Evolutionary conservation across 1,140 invertebrate genomes (phyloP).

Genomic region (Rhyacophila brunnea): DNA sequence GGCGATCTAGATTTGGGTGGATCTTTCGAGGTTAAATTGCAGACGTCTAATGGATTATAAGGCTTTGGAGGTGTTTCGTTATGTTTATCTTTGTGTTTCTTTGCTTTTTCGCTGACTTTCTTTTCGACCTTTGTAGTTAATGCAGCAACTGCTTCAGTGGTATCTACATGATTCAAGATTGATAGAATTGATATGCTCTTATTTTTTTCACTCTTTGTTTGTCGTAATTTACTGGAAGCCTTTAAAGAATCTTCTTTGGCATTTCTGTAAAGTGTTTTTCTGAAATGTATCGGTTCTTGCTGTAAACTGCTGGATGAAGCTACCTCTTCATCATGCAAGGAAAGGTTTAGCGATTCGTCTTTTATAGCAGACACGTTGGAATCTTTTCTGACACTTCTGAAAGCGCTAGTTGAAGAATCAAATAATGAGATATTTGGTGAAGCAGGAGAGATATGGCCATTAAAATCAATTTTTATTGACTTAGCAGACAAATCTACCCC

Average conservation of each 20-base stretch:
- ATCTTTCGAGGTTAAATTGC: conserved; percentile 65
- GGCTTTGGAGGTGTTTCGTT: conserved; percentile 52
- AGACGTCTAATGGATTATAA: conserved; percentile 67
- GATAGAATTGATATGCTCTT: not conserved
- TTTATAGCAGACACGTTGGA: not conserved
- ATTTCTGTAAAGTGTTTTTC: not conserved
- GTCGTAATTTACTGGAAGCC: conserved; percentile 3
- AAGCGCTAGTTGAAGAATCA: conserved; percentile 25
- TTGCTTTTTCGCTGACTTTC: conserved; percentile 42
- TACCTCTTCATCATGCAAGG: not conserved
- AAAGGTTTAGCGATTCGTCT: conserved; percentile 1
- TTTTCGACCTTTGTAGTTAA: conserved; percentile 41
- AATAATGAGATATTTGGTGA: conserved; percentile 7
- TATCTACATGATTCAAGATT: too few relatives aligned
- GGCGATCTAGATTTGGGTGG: conserved; percentile 54
- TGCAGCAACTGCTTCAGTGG: conserved; percentile 5
- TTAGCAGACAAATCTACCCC: conserved; percentile 27
- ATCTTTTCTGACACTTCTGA: conserved; percentile 28
- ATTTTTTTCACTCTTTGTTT: conserved; percentile 30
- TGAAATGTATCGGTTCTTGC: not conserved
- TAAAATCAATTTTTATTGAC: conserved; percentile 10
- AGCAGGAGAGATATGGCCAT: not conserved
- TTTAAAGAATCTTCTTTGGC: conserved; percentile 3
- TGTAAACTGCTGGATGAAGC: not conserved
- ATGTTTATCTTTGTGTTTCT: conserved; percentile 35